Evolutionary conservation across 1,140 invertebrate species (phyloP).

Genomic region (Ectropis grisescens): DNA sequence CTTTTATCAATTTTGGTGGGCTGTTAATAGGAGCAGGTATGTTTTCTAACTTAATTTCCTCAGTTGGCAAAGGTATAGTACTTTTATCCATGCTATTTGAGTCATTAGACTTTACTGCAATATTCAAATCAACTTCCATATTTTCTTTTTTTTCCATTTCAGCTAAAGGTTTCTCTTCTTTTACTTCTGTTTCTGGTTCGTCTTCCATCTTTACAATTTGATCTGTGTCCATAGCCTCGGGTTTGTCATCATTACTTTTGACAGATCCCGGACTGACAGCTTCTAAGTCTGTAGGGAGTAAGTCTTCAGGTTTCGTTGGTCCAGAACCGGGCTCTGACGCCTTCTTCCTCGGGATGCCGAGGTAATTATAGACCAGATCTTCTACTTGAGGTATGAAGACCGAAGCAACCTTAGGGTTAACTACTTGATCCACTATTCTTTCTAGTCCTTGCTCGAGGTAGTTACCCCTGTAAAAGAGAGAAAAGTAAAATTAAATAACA

Average conservation of each 20-base stretch:
- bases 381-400: slow-evolving; percentile 92
- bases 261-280: slow-evolving; percentile 84
- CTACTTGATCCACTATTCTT: slow-evolving; percentile 94
- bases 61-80: slow-evolving; percentile 36
- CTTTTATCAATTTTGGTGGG: slow-evolving; percentile 10
- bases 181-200: slow-evolving; percentile 72
- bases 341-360: slow-evolving; percentile 76
- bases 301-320: slow-evolving; percentile 41
- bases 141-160: slow-evolving; percentile 50
- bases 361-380: slow-evolving; percentile 88
- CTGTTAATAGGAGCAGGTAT: slow-evolving; percentile 45
- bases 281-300: slow-evolving; percentile 81
- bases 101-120: slow-evolving; percentile 72
- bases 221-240: slow-evolving; percentile 28
- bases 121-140: slow-evolving; percentile 11
- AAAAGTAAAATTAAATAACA: slow-evolving; percentile 3
- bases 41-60: slow-evolving; percentile 51
- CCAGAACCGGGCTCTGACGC: too few species aligned
- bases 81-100: slow-evolving; percentile 38
- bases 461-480: slow-evolving; percentile 75
- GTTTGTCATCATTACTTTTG: slow-evolving; percentile 63
- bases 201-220: too few species aligned
- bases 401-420: slow-evolving; percentile 91
- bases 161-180: slow-evolving; percentile 68
- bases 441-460: slow-evolving; percentile 89